Evolutionary conservation across 2,888 invertebrate genomes (phyloP).

Genomic region (Nebria brevicollis): DNA sequence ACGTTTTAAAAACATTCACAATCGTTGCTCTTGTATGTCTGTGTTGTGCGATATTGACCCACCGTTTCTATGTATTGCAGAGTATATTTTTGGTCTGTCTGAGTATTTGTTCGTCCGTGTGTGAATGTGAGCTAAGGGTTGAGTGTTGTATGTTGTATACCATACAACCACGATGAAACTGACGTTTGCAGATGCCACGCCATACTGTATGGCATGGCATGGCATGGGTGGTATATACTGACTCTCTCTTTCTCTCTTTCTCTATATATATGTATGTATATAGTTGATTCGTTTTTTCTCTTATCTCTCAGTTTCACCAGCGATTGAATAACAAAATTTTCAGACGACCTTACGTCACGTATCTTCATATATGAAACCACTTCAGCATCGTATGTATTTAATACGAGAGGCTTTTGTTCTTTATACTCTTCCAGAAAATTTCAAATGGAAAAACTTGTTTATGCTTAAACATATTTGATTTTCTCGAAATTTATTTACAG

Average conservation of each 20-base stretch:
- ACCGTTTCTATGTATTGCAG: slow-evolving; percentile 9
- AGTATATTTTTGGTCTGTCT: slow-evolving; percentile 25
- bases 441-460: no score
- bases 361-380: slow-evolving; percentile 22
- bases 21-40: neutral
- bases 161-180: neutral
- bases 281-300: slow-evolving; percentile 27
- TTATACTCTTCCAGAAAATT: no score
- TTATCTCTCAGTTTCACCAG: slow-evolving; percentile 16
- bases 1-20: slow-evolving; percentile 31
- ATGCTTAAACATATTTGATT: no score
- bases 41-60: neutral
- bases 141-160: neutral
- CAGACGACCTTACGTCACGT: slow-evolving; percentile 19
- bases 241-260: neutral
- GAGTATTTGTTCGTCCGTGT: slow-evolving; percentile 24
- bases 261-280: neutral
- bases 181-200: slow-evolving; percentile 24
- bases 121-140: slow-evolving; percentile 22
- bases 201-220: neutral
- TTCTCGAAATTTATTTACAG: no score
- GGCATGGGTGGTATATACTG: no score
- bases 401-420: neutral
- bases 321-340: slow-evolving; percentile 24
- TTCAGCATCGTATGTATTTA: slow-evolving; percentile 11